Conservation (phyloP, 1,140 invertebrate genomes). For the Pogonomyrmex californicus region DNA sequence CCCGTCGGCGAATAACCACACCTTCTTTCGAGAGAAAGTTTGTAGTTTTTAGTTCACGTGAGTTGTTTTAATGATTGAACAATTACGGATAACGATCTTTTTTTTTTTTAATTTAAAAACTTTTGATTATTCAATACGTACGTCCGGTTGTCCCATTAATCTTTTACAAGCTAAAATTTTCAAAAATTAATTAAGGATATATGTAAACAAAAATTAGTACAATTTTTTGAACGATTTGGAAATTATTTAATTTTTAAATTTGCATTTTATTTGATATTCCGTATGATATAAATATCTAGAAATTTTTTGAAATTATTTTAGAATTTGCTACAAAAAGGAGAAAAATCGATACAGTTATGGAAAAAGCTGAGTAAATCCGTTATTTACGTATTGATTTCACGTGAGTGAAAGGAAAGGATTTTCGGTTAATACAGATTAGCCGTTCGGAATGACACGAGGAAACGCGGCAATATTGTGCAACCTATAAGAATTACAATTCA, state of each 20-base stretch:
- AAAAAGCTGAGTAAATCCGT: not conserved
- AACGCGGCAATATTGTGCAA: conserved; percentile 49
- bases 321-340: not conserved
- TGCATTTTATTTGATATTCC: too few species aligned
- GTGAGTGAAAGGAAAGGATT: conserved; percentile 12
- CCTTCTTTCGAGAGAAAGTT: conserved; percentile 33
- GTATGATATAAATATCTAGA: not conserved
- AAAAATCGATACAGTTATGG: not conserved
- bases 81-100: not conserved
- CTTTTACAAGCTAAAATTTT: not conserved
- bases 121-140: not conserved
- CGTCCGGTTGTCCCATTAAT: not conserved
- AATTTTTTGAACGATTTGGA: too few species aligned
- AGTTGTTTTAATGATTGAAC: not conserved
- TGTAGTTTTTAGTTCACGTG: conserved; percentile 1
- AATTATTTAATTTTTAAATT: too few species aligned
- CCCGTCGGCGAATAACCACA: not conserved
- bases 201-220: too few species aligned
- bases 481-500: conserved; percentile 36
- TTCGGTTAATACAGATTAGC: conserved; percentile 28
- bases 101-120: not conserved
- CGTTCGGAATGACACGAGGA: conserved; percentile 1
- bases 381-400: not conserved
- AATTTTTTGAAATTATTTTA: not conserved
- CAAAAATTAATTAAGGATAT: too few species aligned